A percentile compares a stretch with the other conserved stretches of the same genome.
Conservation (phyloP, 2,888 invertebrate species). For the Agriotes lineatus region DNA sequence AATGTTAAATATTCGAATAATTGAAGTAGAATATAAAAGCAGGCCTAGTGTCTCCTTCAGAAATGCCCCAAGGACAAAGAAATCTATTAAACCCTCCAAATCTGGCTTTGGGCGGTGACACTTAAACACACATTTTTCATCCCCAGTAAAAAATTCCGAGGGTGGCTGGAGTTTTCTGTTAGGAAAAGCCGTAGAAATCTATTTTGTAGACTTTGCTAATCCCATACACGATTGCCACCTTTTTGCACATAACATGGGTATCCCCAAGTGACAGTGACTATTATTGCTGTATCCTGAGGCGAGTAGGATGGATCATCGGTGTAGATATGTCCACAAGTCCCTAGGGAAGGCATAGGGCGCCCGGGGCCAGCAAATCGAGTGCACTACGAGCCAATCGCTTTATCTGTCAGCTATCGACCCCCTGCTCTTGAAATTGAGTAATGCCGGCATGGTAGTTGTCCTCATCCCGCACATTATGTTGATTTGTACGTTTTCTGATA, state of each 20-base stretch:
- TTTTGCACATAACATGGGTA: constrained; percentile 39
- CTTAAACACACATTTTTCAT: background rate
- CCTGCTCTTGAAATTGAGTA: constrained; percentile 35
- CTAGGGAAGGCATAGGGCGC: constrained; percentile 34
- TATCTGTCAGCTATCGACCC: constrained; percentile 42
- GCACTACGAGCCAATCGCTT: constrained; percentile 42
- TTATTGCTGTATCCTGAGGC: constrained; percentile 41
- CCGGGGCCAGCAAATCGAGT: constrained; percentile 41
- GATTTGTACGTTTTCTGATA: background rate
- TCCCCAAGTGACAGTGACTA: constrained; percentile 38
- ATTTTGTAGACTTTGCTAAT: constrained; percentile 33
- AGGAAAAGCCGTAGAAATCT: constrained; percentile 24
- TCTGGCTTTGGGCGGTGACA: background rate
- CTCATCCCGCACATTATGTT: constrained; percentile 4
- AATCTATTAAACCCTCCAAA: too few species aligned
- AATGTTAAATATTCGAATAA: too few species aligned
- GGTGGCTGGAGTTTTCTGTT: constrained; percentile 2
- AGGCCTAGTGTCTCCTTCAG: too few species aligned
- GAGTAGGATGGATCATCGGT: constrained; percentile 43
- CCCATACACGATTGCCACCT: constrained; percentile 34
- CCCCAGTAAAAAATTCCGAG: background rate
- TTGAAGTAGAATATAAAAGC: too few species aligned
- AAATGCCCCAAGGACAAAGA: too few species aligned
- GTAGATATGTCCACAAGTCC: constrained; percentile 44
- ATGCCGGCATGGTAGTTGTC: constrained; percentile 10